Base-by-base conservation (phyloP, 2,888 invertebrate species). In the Apocheima hispidaria region DNA sequence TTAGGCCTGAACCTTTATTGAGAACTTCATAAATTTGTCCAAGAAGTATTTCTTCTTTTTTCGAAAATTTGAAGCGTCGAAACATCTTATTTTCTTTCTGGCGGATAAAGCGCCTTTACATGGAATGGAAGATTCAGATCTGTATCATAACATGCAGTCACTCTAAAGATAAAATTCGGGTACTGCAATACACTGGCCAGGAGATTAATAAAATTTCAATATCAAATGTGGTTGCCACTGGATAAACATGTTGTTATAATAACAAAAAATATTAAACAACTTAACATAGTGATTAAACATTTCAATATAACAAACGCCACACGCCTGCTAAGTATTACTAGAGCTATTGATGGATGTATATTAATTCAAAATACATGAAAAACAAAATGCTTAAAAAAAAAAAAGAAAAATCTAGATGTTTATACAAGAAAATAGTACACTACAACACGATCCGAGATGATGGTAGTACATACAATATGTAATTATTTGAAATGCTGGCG, bases 221-320 rank as follows among this genome's bases (percentile, higher is more conserved):
- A 7, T 38, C 12, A 18, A 12, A 20, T 35, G 20, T 28, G 30
- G 44, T 20, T 9, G 21, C 54, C 60, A 43, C 43, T 14, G 36
- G 53, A 54, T 30, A 46, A 30, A 41, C 20, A 38, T 54, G 36
- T 26, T 44, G 43, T 38, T 14, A 30, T 51, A 35, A 33, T 36
- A 20, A 18, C n/a, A 46, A 46, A 46, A 51, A 14, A 38, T 21
- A n/a, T 20, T 26, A 50, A 20, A 35, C 33, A 43, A 54, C 53
- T 40, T 63, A 63, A 51, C 40, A 44, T 48, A 53, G 26, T 56
- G 61, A 62, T 62, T 62, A 52, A 62, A 48, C 56, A 62, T 52
- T 56, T 63, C 63, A 65, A 62, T 48, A 65, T 62, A 72, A 68
- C 63, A 66, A 70, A 65, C 65, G 68, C 55, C 57, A 56, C 69